phyloP scores from a whole-genome alignment of 2,888 invertebrate genomes.

The Caenorhabditis japonica region DNA sequence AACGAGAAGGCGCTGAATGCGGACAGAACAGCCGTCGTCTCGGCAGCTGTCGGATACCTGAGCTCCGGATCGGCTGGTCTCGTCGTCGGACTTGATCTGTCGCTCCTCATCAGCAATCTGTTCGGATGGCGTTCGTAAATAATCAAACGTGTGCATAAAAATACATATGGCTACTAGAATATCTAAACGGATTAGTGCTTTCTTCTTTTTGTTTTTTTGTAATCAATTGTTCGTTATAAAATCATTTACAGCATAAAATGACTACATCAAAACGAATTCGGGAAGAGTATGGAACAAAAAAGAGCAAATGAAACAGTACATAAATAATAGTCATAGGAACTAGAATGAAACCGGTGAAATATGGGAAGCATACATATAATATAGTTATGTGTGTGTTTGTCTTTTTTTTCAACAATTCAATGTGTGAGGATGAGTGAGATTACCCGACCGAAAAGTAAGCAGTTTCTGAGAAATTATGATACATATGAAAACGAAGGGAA shows the following conservation, averaged over 20 bases:
- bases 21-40: slow-evolving; percentile 64
- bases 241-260: not conserved
- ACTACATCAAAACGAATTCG: not conserved
- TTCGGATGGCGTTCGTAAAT: slow-evolving; percentile 52
- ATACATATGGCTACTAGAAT: too few relatives aligned
- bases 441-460: slow-evolving; percentile 19
- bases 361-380: too few relatives aligned
- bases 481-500: not conserved
- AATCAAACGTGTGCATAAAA: too few relatives aligned
- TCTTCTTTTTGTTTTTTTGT: too few relatives aligned
- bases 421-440: too few relatives aligned
- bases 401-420: too few relatives aligned
- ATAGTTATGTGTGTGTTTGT: too few relatives aligned
- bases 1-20: slow-evolving; percentile 62
- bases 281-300: not conserved
- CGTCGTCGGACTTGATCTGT: slow-evolving; percentile 67
- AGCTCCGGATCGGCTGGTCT: slow-evolving; percentile 64
- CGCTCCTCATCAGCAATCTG: slow-evolving; percentile 58
- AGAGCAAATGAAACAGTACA: too few relatives aligned
- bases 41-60: slow-evolving; percentile 65
- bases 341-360: not conserved
- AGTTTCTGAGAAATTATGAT: slow-evolving; percentile 10
- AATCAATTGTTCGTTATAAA: too few relatives aligned
- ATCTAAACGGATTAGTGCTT: too few relatives aligned
- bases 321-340: not conserved